Conservation (phyloP, 2,888 invertebrate genomes). For the Eilema sororculum region DNA sequence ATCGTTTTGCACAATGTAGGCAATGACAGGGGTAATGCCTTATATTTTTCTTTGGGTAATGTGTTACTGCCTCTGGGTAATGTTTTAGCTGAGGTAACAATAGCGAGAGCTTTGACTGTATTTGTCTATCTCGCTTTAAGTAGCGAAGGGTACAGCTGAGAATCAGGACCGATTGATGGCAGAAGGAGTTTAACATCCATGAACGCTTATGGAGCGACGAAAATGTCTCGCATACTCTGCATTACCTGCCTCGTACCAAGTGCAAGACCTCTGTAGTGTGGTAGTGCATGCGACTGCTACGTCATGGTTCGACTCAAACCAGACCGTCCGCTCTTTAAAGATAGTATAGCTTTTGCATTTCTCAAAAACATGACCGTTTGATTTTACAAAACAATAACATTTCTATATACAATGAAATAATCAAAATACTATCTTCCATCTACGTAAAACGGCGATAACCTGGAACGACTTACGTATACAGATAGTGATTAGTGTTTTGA, state of each 20-base stretch:
- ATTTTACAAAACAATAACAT: constrained; percentile 1
- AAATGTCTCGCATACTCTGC: too few species aligned
- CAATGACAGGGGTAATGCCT: not conserved
- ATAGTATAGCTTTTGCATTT: not conserved
- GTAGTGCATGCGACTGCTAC: not conserved
- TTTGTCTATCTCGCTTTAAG: not conserved
- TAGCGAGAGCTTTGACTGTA: too few species aligned
- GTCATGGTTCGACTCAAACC: not conserved
- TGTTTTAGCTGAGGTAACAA: too few species aligned
- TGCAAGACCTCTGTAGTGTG: too few species aligned
- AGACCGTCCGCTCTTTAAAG: not conserved
- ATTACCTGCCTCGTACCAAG: too few species aligned
- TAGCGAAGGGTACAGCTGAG: not conserved
- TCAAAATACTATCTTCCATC: constrained; percentile 30
- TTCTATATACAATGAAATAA: constrained; percentile 32
- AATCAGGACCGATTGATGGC: not conserved
- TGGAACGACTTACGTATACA: constrained; percentile 55
- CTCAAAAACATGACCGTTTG: not conserved
- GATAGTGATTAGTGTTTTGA: constrained; percentile 51
- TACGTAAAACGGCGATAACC: constrained; percentile 61
- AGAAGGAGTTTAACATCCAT: not conserved
- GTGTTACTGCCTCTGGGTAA: not conserved
- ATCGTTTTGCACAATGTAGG: not conserved
- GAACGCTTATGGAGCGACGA: not conserved
- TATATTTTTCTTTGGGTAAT: not conserved